Base-by-base conservation (phyloP, 2,113 vertebrate species). In the Gymnogyps californianus region DNA sequence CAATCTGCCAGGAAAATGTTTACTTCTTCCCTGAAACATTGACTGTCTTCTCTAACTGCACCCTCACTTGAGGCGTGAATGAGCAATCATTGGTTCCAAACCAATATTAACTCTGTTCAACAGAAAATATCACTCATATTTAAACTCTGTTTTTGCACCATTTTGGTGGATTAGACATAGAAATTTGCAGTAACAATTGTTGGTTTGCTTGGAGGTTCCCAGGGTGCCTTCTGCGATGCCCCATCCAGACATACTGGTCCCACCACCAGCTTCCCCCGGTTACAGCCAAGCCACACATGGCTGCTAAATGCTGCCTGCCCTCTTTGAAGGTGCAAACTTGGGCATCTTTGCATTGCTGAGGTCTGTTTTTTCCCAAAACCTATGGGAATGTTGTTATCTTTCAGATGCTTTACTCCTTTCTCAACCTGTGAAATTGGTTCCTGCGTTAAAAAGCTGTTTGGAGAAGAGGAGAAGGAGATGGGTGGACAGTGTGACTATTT, bases 1-100 rank as follows among this genome's bases (percentile, higher is more conserved):
- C 94, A 58, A 5, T 64, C 86, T 95, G 83, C 88, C 75, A 90
- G 51, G 86, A 90, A 78, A 81, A 71, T 89, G 47, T 92, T 93
- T 81, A 47, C 49, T 90, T 75, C 71, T 61, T 85, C 51, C 42
- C 71, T 6, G 26, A 54, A 88, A 83, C 46, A 11, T 21, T 11
- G 1, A n/a, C 22, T 86, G 34, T 79, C 14, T 70, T 38, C 49
- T 61, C 22, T 51, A 10, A 1, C 77, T 61, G 54, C 34, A 10
- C 25, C 70, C 47, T 91, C 24, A 10, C 79, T 77, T n/a, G 6
- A 49, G 71, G 78, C 71, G 67, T 25, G 40, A 70, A 34, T 8
- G 90, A 93, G 71, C 66, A 13, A 8, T 70, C 1, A 0, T 36
- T 55, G 16, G 36, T 87, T 80, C 61, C 52, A 75, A 36, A 55